Conservation (phyloP, 2,888 invertebrate species). For the Prosopocoilus inquinatus region DNA sequence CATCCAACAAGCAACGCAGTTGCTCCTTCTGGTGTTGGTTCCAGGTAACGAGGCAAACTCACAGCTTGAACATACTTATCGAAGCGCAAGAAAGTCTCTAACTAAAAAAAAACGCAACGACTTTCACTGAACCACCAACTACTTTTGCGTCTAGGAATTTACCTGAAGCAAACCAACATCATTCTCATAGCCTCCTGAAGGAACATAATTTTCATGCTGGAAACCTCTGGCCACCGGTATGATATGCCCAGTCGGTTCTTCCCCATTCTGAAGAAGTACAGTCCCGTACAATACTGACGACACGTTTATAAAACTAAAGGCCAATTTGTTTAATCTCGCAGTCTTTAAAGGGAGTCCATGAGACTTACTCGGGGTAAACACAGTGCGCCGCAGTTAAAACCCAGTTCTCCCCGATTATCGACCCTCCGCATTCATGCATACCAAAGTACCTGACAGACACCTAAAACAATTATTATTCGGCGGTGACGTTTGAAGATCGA, state of each 20-base stretch:
- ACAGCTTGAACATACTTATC: constrained; percentile 10
- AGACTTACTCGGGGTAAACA: constrained; percentile 21
- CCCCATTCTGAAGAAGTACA: constrained; percentile 14
- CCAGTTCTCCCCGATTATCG: constrained; percentile 27
- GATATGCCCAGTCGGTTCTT: constrained; percentile 10
- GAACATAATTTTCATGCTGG: constrained; percentile 21
- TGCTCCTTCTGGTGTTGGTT: constrained; percentile 12
- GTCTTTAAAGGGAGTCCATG: too few species aligned
- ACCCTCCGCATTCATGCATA: constrained; percentile 29
- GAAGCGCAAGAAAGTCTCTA: constrained; percentile 16
- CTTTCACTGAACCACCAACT: background rate
- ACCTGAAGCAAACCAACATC: constrained; percentile 28
- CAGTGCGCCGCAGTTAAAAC: constrained; percentile 32
- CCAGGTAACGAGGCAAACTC: constrained; percentile 7
- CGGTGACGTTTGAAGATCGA: too few species aligned
- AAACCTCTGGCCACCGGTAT: constrained; percentile 15
- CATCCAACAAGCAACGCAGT: constrained; percentile 20
- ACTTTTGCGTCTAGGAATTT: constrained; percentile 1
- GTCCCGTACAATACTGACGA: constrained; percentile 23
- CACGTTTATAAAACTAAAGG: constrained; percentile 10
- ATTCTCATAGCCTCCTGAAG: constrained; percentile 21
- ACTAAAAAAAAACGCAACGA: constrained; percentile 8
- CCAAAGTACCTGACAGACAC: constrained; percentile 28
- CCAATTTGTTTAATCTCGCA: background rate
- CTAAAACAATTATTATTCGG: constrained; percentile 19